Conservation (phyloP, 2,797 vertebrate genomes). For the Phalloptychus januarius region DNA sequence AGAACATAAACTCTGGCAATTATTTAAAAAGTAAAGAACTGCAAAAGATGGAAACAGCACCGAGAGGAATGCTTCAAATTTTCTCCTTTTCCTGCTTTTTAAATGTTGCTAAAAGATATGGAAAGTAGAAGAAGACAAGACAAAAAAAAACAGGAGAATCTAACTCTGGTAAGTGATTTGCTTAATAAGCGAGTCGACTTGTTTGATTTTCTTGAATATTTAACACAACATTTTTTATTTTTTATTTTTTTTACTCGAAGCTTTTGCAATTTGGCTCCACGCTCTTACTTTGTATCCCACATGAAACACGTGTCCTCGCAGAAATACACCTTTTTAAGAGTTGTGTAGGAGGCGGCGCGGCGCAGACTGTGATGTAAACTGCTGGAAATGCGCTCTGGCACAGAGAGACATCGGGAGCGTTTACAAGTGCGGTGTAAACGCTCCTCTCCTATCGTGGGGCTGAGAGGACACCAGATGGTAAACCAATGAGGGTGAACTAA, state of each 20-base stretch:
- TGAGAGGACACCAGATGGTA: conserved; percentile 89
- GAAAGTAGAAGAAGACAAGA: conserved; percentile 7
- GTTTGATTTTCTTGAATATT: conserved; percentile 53
- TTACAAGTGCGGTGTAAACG: conserved; percentile 51
- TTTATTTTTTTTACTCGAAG: conserved; percentile 5
- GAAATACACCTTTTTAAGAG: neutral
- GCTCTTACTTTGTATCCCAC: conserved; percentile 24
- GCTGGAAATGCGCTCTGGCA: conserved; percentile 42
- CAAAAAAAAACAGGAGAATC: neutral
- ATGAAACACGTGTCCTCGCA: conserved; percentile 16
- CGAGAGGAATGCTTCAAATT: neutral
- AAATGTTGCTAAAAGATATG: neutral
- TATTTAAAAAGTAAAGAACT: neutral
- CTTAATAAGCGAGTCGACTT: conserved; percentile 33
- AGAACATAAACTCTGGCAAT: conserved; percentile 36
- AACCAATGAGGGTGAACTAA: conserved; percentile 91
- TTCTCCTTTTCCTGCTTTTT: conserved; percentile 4
- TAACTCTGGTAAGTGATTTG: conserved; percentile 56
- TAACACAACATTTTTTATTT: conserved; percentile 10
- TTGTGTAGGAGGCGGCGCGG: conserved; percentile 16
- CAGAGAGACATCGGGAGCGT: conserved; percentile 43
- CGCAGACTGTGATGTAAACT: conserved; percentile 47
- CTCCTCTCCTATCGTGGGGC: conserved; percentile 45
- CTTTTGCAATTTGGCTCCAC: conserved; percentile 28
- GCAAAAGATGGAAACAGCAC: neutral